Conservation (phyloP, 2,113 vertebrate species). For the Rhabdomys dilectus region DNA sequence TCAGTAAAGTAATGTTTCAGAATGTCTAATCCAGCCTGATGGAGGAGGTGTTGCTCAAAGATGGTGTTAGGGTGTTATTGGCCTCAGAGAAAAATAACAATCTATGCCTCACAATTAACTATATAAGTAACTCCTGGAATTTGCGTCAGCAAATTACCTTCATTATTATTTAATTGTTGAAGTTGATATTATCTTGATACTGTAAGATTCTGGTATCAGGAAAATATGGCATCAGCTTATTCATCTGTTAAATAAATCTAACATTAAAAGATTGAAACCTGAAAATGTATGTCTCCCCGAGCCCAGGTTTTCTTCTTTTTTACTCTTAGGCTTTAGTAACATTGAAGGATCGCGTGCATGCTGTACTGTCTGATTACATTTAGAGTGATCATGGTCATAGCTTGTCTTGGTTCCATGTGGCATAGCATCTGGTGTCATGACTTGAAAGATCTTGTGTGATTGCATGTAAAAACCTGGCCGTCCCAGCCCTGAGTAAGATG, state of each 20-base stretch:
- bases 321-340: constrained; percentile 33
- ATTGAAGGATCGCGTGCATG: constrained; percentile 67
- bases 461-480: constrained; percentile 68
- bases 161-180: neutral
- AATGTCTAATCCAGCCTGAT: constrained; percentile 62
- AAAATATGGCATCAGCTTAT: constrained; percentile 22
- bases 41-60: constrained; percentile 50
- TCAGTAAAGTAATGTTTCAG: constrained; percentile 77
- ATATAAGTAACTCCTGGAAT: neutral
- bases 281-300: neutral
- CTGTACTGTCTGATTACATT: constrained; percentile 65
- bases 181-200: neutral
- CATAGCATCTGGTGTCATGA: constrained; percentile 77
- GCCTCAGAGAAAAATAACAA: constrained; percentile 38
- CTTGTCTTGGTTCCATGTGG: constrained; percentile 68
- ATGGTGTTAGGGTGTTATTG: neutral
- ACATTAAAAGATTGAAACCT: constrained; percentile 23
- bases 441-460: constrained; percentile 69
- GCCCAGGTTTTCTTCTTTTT: constrained; percentile 17
- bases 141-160: neutral
- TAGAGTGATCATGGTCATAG: constrained; percentile 51
- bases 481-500: neutral
- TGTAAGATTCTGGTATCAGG: constrained; percentile 25
- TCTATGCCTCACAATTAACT: constrained; percentile 17
- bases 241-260: constrained; percentile 32